Base-by-base conservation (phyloP, 2,113 vertebrate species). In the Psophia crepitans region DNA sequence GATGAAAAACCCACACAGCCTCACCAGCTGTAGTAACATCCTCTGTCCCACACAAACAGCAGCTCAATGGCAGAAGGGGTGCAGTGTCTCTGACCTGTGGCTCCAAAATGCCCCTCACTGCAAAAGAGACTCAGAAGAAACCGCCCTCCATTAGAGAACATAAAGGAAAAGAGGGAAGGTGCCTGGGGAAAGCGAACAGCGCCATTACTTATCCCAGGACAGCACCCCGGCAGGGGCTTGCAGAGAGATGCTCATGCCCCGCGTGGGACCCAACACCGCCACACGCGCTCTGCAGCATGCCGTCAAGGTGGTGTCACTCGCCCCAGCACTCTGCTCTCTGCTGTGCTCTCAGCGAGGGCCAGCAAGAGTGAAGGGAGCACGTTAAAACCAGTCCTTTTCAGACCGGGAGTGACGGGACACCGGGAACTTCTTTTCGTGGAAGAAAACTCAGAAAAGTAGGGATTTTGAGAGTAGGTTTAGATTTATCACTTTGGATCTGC, bases 221-320 rank as follows among this genome's bases (percentile, higher is more conserved):
- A 46, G 37, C 23, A 60, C 4, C 4, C 14, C 3, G 1, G 16
- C 48, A 61, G 5, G 15, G 4, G 14, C 53, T 43, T 43, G 33
- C 21, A 51, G 53, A 28, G 58, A 65, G n/a, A 53, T 13, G 37
- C 26, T 37, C 33, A 48, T 0, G 5, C 6, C 30, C 8, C 2
- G 5, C 1, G 4, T 20, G 24, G 43, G 54, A 84, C 16, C 26
- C 75, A 68, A 53, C 1, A 1, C 7, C 2, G 6, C 14, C 16
- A 33, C 0, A 6, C 11, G 10, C 0, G 1, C 57, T 43, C 16
- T 54, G 39, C 51, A 30, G 28, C 0, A 0, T 26, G 39, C 57
- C 4, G 5, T 7, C n/a, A 49, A 11, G 15, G 23, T 13, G 26
- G 32, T 21, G 85, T 9, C 37, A 3, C 46, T 57, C 1, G 2